Base-by-base conservation (phyloP, 1,140 invertebrate genomes). In the Gonioctena quinquepunctata region DNA sequence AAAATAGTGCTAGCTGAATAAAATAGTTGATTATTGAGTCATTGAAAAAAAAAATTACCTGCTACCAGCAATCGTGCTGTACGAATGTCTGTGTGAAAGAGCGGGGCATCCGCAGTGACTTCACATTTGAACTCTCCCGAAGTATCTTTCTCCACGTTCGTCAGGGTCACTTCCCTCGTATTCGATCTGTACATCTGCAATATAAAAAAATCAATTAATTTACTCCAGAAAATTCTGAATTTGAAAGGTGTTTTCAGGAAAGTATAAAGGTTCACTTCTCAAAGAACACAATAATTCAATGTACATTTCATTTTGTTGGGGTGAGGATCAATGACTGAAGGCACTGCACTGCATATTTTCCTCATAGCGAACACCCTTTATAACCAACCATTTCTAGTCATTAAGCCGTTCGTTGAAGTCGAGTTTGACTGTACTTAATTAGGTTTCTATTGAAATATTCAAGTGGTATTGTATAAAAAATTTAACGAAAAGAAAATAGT, bases 111-210 rank as follows among this genome's bases (percentile, higher is more conserved):
- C 21, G 90, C 90, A 0, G 90, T 91, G 6, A 92, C 89, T 81
- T 92, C 90, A 70, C 90, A 92, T 79, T 90, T 89, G 82, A 90
- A 92, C 72, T 86, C 87, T 11, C 90, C 90, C 2, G 88, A 88
- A 54, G 90, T 80, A 16, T 89, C 88, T 23, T 87, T 80, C 70
- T 88, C 88, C 4, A 90, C 88, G 70, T 89, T 86, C 11, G 85
- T 87, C 18, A 90, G 78, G 1, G 89, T 88, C 19, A 90, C 89
- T 50, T 86, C 84, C 70, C 87, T 87, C 42, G 88, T 85, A 77
- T 90, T 88, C 42, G 89, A 90, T 64, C 85, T 85, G 63, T 86
- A 85, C 16, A 89, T 83, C 89, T 90, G 82, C 27, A 79, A 80
- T 28, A 19, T 42, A 74, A 25, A 59, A 54, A 21, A 19, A 54